These are phyloP conservation scores for Anthoscopus minutus DNA, from an alignment of 2,113 vertebrate species.

Conservation along the genomic window DNA sequence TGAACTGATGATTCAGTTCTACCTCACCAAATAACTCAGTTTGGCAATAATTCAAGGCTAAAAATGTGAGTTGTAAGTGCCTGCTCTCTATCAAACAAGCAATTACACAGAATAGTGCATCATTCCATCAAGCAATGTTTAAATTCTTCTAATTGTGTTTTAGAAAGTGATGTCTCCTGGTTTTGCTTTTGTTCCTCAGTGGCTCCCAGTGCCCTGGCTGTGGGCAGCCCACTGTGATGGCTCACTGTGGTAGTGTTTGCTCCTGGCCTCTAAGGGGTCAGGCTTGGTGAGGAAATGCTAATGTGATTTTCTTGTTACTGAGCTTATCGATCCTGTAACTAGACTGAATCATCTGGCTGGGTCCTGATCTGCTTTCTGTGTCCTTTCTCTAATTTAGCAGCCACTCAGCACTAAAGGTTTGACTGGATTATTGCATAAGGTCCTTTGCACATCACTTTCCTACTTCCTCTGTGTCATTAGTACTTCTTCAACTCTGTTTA, in stretches of 20 bases:
- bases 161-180: background rate
- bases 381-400: background rate
- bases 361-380: background rate
- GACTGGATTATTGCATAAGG: background rate
- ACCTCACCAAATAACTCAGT: background rate
- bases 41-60: conserved; percentile 33
- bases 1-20: conserved; percentile 21
- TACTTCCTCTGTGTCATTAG: background rate
- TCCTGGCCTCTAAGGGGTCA: background rate
- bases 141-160: conserved; percentile 14
- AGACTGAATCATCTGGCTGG: background rate
- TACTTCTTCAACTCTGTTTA: background rate
- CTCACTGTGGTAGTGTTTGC: background rate
- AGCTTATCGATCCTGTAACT: background rate
- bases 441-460: background rate
- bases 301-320: background rate
- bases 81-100: conserved; percentile 23
- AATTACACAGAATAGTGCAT: background rate
- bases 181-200: background rate
- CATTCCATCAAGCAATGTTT: background rate
- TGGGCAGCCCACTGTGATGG: background rate
- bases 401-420: background rate
- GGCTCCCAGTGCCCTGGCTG: background rate
- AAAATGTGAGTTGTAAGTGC: conserved; percentile 28
- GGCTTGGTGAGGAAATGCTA: background rate